phyloP scores from a whole-genome alignment of 2,888 invertebrate genomes.

The Cremastobaeus sp. region DNA sequence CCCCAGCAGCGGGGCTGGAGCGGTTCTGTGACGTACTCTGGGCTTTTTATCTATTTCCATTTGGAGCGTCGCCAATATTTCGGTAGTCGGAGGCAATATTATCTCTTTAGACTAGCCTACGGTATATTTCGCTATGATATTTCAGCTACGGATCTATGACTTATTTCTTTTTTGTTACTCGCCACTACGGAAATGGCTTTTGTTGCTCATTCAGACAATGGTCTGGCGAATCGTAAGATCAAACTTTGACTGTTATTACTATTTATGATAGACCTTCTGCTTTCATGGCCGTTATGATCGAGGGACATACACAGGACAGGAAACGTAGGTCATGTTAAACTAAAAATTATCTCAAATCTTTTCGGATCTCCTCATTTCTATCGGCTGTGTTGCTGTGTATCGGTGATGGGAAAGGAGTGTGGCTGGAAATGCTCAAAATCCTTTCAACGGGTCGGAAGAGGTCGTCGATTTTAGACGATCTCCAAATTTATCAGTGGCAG shows the following conservation, averaged over 20 bases:
- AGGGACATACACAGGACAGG: too few species aligned
- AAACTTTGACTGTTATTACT: conserved; percentile 56
- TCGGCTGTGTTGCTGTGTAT: too few species aligned
- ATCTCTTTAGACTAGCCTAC: conserved; percentile 71
- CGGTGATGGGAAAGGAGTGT: too few species aligned
- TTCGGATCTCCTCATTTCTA: too few species aligned
- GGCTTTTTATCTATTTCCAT: conserved; percentile 76
- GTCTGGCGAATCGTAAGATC: conserved; percentile 55
- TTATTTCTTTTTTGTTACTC: conserved; percentile 54
- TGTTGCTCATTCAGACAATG: conserved; percentile 57
- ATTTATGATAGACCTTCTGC: conserved; percentile 33
- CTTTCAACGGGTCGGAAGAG: too few species aligned
- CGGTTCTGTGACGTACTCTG: conserved; percentile 48
- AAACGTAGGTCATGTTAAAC: too few species aligned
- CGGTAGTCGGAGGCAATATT: conserved; percentile 72
- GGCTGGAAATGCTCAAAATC: too few species aligned
- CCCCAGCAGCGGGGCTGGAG: not conserved
- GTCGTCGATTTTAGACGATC: too few species aligned
- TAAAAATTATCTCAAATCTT: too few species aligned
- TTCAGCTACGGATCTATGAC: conserved; percentile 54
- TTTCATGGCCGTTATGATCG: not conserved
- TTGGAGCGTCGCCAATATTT: conserved; percentile 75
- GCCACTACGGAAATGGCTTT: conserved; percentile 59
- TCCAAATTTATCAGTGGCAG: too few species aligned
- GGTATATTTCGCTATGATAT: conserved; percentile 60